phyloP scores from a whole-genome alignment of 2,888 invertebrate species.

The Campoplex nolae region DNA sequence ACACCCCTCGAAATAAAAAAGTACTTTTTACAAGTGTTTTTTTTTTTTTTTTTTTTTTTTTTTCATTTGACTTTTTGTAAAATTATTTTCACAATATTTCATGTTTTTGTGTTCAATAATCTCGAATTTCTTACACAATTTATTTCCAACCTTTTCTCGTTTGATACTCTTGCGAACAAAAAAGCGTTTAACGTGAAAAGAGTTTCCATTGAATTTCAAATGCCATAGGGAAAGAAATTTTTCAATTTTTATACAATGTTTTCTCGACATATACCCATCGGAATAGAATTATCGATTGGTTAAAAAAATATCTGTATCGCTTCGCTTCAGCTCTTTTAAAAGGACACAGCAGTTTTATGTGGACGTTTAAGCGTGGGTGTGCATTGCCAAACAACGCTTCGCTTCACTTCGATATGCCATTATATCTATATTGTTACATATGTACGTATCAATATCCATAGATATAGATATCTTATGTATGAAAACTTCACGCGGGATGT shows the following conservation, averaged over 20 bases:
- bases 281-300: background rate
- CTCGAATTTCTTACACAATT: no score
- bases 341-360: conserved; percentile 23
- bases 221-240: no score
- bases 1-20: no score
- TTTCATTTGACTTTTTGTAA: no score
- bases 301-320: background rate
- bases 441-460: conserved; percentile 40
- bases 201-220: no score
- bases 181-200: no score
- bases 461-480: conserved; percentile 7
- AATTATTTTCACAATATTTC: no score
- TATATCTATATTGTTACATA: conserved; percentile 11
- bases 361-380: conserved; percentile 41
- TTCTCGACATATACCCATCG: background rate
- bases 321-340: conserved; percentile 27
- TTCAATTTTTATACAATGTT: no score
- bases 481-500: conserved; percentile 14
- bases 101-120: no score
- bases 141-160: no score
- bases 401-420: conserved; percentile 33
- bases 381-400: conserved; percentile 39
- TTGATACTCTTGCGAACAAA: no score
- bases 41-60: background rate
- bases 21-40: background rate